Evolutionary conservation across 2,888 invertebrate genomes (phyloP).

Genomic region (Sthenelais limicola): DNA sequence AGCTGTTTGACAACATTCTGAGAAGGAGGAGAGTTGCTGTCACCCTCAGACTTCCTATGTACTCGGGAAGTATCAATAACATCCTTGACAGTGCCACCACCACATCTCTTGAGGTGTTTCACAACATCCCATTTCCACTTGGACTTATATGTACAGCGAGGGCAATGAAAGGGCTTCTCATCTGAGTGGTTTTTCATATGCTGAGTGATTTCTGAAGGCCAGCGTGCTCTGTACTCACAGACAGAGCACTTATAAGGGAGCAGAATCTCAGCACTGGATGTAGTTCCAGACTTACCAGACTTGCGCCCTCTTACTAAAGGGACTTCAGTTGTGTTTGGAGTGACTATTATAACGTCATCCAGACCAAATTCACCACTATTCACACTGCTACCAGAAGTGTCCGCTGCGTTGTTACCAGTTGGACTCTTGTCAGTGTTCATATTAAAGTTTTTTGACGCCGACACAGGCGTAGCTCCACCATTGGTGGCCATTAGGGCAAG

Average conservation of each 20-base stretch:
- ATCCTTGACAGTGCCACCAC: conserved; percentile 68
- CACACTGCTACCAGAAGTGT: conserved; percentile 26
- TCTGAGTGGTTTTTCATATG: conserved; percentile 73
- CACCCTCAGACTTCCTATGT: conserved; percentile 9
- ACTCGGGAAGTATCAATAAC: conserved; percentile 67
- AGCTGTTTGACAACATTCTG: conserved; percentile 32
- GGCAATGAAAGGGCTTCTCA: conserved; percentile 71
- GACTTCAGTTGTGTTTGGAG: conserved; percentile 20
- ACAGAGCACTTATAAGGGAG: conserved; percentile 69
- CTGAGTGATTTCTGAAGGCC: conserved; percentile 72
- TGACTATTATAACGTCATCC: conserved; percentile 24
- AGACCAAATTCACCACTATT: conserved; percentile 22
- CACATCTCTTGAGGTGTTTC: conserved; percentile 71
- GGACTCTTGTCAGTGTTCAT: background rate
- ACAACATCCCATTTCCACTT: conserved; percentile 73
- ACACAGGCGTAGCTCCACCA: conserved; percentile 7
- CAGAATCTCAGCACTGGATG: conserved; percentile 52
- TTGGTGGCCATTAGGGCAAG: conserved; percentile 19
- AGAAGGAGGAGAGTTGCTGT: background rate
- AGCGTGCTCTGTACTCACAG: conserved; percentile 71
- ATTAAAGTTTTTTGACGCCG: background rate
- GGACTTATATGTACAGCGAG: conserved; percentile 70
- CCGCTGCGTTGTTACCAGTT: conserved; percentile 8
- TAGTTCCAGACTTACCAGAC: conserved; percentile 24
- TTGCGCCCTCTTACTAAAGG: conserved; percentile 12